phyloP scores from a whole-genome alignment of 2,888 invertebrate genomes.

The Leptarthrus brevirostris region DNA sequence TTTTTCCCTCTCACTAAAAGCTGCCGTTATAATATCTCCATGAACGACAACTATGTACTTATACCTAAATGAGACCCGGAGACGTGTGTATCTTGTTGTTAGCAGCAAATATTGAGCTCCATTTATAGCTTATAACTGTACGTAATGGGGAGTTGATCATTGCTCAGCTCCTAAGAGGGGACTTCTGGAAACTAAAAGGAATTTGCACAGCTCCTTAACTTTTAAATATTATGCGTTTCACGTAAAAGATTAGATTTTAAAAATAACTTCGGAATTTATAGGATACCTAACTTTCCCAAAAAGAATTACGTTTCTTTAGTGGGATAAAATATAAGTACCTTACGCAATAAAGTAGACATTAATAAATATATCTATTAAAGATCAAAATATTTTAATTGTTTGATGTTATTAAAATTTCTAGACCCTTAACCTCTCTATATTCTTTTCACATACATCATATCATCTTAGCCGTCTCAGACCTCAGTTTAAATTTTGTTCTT shows the following conservation, averaged over 20 bases:
- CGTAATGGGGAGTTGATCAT: constrained; percentile 25
- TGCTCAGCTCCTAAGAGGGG: neutral
- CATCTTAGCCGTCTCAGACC: too few species aligned
- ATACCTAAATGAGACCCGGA: constrained; percentile 38
- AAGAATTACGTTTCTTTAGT: too few species aligned
- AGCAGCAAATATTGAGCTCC: constrained; percentile 46
- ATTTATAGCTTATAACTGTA: constrained; percentile 43
- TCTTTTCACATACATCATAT: too few species aligned
- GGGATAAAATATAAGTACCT: too few species aligned
- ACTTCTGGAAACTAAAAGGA: constrained; percentile 23
- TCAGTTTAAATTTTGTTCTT: too few species aligned
- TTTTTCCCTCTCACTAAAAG: constrained; percentile 4
- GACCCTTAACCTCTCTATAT: too few species aligned
- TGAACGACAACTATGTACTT: constrained; percentile 41
- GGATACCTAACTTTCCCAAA: too few species aligned
- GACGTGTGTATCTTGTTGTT: constrained; percentile 45
- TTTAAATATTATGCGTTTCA: constrained; percentile 23
- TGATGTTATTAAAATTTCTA: too few species aligned
- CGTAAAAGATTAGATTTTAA: neutral
- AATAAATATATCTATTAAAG: too few species aligned
- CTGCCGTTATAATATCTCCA: constrained; percentile 3
- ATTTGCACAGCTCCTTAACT: constrained; percentile 24
- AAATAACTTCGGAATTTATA: too few species aligned
- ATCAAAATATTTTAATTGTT: too few species aligned
- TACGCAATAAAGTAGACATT: too few species aligned